Evolutionary conservation across 1,140 invertebrate species (phyloP).

Genomic region (Papilio polyxenes): DNA sequence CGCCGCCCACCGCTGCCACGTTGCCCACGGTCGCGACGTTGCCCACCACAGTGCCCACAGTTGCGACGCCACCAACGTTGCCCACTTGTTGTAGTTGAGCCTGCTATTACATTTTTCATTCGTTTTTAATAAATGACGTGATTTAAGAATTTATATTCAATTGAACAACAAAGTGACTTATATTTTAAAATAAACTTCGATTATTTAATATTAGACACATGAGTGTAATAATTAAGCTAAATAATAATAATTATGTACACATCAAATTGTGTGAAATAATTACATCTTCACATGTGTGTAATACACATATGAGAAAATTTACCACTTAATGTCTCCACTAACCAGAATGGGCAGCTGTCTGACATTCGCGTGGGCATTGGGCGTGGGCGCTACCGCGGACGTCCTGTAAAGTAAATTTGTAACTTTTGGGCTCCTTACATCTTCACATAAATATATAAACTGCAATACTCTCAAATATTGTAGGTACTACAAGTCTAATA

Average conservation of each 20-base stretch:
- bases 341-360: conserved; percentile 69
- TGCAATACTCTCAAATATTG: neutral
- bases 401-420: conserved; percentile 54
- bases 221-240: too few species aligned
- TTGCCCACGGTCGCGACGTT: conserved; percentile 53
- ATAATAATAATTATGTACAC: too few species aligned
- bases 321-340: conserved; percentile 44
- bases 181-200: neutral
- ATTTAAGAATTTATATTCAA: neutral
- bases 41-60: conserved; percentile 51
- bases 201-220: too few species aligned
- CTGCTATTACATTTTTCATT: conserved; percentile 52
- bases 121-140: neutral
- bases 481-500: neutral
- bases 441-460: neutral
- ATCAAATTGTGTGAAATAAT: too few species aligned
- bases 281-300: too few species aligned
- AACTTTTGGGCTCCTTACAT: conserved; percentile 4
- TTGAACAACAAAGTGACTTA: too few species aligned
- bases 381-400: conserved; percentile 58
- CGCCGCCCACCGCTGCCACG: conserved; percentile 47
- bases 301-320: conserved; percentile 31
- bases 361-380: conserved; percentile 61
- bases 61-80: conserved; percentile 47
- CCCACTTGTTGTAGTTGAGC: conserved; percentile 72